Evolutionary conservation across 2,113 vertebrate species (phyloP).

Genomic region (Colossoma macropomum): DNA sequence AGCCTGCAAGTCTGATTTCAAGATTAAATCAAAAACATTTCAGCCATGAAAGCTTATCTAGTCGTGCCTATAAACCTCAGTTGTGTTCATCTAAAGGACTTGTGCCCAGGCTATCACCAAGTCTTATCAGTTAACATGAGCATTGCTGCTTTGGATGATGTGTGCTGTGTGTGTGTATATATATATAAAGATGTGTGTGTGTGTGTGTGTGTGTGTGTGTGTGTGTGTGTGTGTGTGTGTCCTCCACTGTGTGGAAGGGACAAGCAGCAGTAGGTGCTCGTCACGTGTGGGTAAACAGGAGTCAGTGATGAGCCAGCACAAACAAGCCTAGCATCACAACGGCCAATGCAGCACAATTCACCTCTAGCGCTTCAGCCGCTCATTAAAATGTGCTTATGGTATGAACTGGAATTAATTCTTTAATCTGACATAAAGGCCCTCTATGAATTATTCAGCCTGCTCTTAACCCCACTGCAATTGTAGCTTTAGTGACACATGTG

Average conservation of each 20-base stretch:
- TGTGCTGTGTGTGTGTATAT: neutral
- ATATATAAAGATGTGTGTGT: conserved; percentile 12
- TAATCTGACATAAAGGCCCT: conserved; percentile 21
- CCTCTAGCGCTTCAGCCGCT: conserved; percentile 11
- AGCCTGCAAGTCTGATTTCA: neutral
- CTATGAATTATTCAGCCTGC: conserved; percentile 27
- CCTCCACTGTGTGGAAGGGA: conserved; percentile 13
- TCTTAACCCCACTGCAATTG: neutral
- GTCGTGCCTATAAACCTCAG: conserved; percentile 32
- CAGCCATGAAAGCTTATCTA: conserved; percentile 26
- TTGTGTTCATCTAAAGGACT: conserved; percentile 26
- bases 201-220: conserved; percentile 11
- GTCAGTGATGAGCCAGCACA: conserved; percentile 43
- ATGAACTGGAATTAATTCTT: conserved; percentile 42
- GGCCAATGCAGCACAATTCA: conserved; percentile 32
- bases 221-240: neutral
- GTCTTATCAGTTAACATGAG: conserved; percentile 3
- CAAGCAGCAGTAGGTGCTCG: neutral
- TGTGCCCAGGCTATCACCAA: neutral
- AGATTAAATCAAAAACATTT: conserved; percentile 26
- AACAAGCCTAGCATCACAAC: conserved; percentile 35
- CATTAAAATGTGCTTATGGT: conserved; percentile 43
- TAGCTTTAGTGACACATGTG: conserved; percentile 17
- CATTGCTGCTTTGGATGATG: neutral
- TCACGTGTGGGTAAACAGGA: conserved; percentile 32